Evolutionary conservation across 2,888 invertebrate species (phyloP), one percentile per base, ranked within the genome.

Genomic region (Dasysyrphus tricinctus): DNA sequence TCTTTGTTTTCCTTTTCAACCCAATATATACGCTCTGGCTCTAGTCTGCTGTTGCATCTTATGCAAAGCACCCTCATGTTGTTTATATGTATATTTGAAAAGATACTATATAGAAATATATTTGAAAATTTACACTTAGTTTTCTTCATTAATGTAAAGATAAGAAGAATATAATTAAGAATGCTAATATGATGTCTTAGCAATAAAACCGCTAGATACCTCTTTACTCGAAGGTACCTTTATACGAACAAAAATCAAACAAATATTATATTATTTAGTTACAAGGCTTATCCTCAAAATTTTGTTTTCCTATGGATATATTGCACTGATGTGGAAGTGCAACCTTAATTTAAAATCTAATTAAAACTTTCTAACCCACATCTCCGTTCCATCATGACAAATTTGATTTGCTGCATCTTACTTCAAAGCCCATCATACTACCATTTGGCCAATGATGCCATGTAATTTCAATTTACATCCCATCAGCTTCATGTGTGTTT

Each of bases 391-490:
- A 57, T 54, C 57, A 70, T 54, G 82, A 79, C 75, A 78, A 78
- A 86, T 81, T 78, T 24, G 67, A 80, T 74, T 75, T 79, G 70
- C 54, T 67, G 75, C 75, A 70, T 61, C 63, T 47, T 47, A 54
- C 77, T 34, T 74, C 56, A 70, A 63, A 70, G 47, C 75, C 70
- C 24, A 54, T 51, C 24, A 32, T 49, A 57, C 65, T 49, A n/a
- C 29, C 65, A 73, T 39, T 77, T 56, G 85, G 73, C 77, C 76
- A 81, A 54, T 81, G 70, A 74, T 85, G 77, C 63, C 65, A 78
- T 72, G 78, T 65, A 72, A 77, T 70, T 85, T 85, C 67, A 85
- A 80, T 81, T 81, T 78, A 44, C 85, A 78, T 49, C 37, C 69
- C 65, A 75, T 57, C 57, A 75, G 56, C 70, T 59, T 72, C 24